A percentile compares a stretch with the other conserved stretches of the same genome.
phyloP scores from a whole-genome alignment of 2,797 vertebrate genomes.

The Anguilla megastoma region DNA sequence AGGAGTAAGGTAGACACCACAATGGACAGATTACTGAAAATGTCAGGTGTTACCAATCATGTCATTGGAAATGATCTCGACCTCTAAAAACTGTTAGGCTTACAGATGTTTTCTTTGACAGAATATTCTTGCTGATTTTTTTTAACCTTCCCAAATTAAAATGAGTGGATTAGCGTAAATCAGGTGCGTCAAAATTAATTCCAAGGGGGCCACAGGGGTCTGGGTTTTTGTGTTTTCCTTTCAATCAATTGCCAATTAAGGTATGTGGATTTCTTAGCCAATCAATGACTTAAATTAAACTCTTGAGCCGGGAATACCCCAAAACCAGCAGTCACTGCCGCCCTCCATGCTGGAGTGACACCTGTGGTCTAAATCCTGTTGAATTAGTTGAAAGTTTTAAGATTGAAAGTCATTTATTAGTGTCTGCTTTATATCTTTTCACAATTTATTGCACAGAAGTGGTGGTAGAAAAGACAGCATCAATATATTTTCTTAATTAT shows the following conservation, averaged over 20 bases:
- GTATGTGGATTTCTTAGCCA: too few relatives aligned
- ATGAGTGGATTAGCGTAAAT: too few relatives aligned
- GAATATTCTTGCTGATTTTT: not conserved
- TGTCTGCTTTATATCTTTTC: not conserved
- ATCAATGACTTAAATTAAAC: too few relatives aligned
- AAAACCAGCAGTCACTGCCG: too few relatives aligned
- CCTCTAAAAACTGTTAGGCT: not conserved
- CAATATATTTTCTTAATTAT: not conserved
- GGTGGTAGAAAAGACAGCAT: not conserved
- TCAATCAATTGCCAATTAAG: too few relatives aligned
- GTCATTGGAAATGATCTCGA: not conserved
- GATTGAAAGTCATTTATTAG: not conserved
- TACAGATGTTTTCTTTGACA: not conserved
- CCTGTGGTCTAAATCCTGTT: not conserved
- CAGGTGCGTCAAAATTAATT: too few relatives aligned
- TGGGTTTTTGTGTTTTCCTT: too few relatives aligned
- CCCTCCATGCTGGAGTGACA: too few relatives aligned
- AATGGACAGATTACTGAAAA: not conserved
- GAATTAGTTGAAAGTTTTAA: not conserved
- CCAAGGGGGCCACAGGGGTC: too few relatives aligned
- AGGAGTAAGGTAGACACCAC: not conserved
- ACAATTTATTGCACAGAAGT: not conserved
- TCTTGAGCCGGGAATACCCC: too few relatives aligned
- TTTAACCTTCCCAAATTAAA: not conserved
- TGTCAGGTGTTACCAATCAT: not conserved